phyloP scores from a whole-genome alignment of 2,797 vertebrate species.

The Arremon brunneinucha region DNA sequence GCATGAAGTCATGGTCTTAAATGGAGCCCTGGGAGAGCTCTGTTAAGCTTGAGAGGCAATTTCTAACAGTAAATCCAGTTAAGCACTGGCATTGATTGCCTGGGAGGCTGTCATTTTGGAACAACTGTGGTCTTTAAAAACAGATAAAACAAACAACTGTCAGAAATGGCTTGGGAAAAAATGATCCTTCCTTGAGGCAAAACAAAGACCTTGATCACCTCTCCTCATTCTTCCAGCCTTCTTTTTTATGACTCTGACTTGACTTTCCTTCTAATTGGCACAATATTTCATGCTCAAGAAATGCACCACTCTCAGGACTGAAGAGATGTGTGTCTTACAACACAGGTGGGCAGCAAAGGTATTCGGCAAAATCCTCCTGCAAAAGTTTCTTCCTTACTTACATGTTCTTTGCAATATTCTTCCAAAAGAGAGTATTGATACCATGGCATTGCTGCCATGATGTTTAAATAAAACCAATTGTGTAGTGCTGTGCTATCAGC shows the following conservation, averaged over 20 bases:
- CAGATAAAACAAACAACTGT: conserved; percentile 18
- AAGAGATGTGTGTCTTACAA: not conserved
- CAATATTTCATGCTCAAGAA: not conserved
- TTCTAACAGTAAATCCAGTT: not conserved
- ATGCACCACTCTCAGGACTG: not conserved
- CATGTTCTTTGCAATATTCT: not conserved
- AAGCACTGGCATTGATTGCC: not conserved
- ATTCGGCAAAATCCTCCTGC: not conserved
- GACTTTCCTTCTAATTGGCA: not conserved
- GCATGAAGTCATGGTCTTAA: conserved; percentile 21
- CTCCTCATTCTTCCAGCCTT: not conserved
- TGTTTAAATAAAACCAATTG: not conserved
- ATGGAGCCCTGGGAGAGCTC: not conserved
- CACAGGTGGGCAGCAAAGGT: not conserved
- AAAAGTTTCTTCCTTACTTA: not conserved
- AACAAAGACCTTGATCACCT: not conserved
- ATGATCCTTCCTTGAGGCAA: conserved; percentile 16
- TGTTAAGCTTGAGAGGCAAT: not conserved
- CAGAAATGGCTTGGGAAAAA: conserved; percentile 1
- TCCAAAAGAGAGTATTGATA: not conserved
- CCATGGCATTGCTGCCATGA: not conserved
- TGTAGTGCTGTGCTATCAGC: not conserved
- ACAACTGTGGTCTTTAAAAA: not conserved
- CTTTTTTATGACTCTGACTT: not conserved
- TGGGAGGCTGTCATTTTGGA: not conserved